A percentile compares a stretch with the other conserved stretches of the same genome.
phyloP scores from a whole-genome alignment of 37 sponge, comb jelly and placozoan species.

The Petrosia ficiformis region DNA sequence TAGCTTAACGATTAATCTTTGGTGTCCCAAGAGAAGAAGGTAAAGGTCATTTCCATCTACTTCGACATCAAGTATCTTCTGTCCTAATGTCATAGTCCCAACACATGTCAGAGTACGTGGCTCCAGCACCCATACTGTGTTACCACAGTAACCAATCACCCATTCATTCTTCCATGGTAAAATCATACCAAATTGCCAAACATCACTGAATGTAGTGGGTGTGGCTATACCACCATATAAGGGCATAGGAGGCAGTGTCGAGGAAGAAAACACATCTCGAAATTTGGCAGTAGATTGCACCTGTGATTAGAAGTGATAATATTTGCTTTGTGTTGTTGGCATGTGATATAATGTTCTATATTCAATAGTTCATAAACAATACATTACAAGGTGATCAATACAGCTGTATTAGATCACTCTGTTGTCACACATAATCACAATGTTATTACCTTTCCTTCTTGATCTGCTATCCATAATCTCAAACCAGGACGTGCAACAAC shows the following conservation, averaged over 20 bases:
- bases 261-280: slow-evolving; percentile 27
- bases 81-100: slow-evolving; percentile 19
- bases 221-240: slow-evolving; percentile 3
- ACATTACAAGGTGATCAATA: not conserved
- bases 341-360: too few relatives aligned
- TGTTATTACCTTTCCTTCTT: slow-evolving; percentile 39
- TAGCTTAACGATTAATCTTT: slow-evolving; percentile 24
- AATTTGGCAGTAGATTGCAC: slow-evolving; percentile 49
- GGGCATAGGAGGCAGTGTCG: slow-evolving; percentile 13
- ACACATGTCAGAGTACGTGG: slow-evolving; percentile 12
- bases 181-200: slow-evolving; percentile 44
- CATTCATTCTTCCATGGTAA: slow-evolving; percentile 27
- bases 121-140: slow-evolving; percentile 57
- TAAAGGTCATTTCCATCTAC: slow-evolving; percentile 28
- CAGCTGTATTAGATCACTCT: not conserved
- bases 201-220: not conserved
- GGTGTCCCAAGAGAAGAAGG: slow-evolving; percentile 4
- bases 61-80: slow-evolving; percentile 14
- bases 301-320: too few relatives aligned
- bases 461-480: slow-evolving; percentile 60
- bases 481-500: slow-evolving; percentile 61
- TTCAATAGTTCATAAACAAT: too few relatives aligned
- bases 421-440: not conserved
- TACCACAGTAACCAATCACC: slow-evolving; percentile 27
- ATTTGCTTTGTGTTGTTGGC: too few relatives aligned